Evolutionary conservation across 1,140 invertebrate species (phyloP).

Genomic region (Brachionus calyciflorus): DNA sequence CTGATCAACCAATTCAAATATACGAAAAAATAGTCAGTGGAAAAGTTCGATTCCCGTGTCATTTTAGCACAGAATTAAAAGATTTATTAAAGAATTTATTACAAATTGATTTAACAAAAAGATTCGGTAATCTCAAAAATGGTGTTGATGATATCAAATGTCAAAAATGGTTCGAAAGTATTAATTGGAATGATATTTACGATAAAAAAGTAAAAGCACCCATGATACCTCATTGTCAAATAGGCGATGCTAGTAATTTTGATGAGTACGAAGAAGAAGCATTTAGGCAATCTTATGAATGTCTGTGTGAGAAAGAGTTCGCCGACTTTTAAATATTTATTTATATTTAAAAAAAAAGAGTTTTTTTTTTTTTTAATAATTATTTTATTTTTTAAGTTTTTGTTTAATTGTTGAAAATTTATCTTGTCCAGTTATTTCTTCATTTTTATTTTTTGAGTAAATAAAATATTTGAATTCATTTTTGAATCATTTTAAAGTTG

Average conservation of each 20-base stretch:
- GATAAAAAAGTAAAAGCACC: not conserved
- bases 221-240: not conserved
- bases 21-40: conserved; percentile 75
- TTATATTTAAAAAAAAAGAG: not conserved
- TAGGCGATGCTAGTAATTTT: not conserved
- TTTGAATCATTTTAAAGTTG: no score
- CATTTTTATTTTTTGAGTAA: no score
- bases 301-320: conserved; percentile 16
- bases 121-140: conserved; percentile 11
- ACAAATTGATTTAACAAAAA: not conserved
- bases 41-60: conserved; percentile 70
- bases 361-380: no score
- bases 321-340: conserved; percentile 1
- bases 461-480: no score
- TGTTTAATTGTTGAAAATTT: no score
- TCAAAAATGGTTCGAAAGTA: conserved; percentile 1
- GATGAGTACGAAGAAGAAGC: not conserved
- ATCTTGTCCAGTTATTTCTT: no score
- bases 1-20: conserved; percentile 67
- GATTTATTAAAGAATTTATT: conserved; percentile 56
- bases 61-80: conserved; percentile 78
- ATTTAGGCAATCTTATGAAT: not conserved
- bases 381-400: no score
- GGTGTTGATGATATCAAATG: not conserved
- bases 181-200: conserved; percentile 35